Evolutionary conservation across 1,140 invertebrate species (phyloP).

Genomic region (Leptopilina boulardi): DNA sequence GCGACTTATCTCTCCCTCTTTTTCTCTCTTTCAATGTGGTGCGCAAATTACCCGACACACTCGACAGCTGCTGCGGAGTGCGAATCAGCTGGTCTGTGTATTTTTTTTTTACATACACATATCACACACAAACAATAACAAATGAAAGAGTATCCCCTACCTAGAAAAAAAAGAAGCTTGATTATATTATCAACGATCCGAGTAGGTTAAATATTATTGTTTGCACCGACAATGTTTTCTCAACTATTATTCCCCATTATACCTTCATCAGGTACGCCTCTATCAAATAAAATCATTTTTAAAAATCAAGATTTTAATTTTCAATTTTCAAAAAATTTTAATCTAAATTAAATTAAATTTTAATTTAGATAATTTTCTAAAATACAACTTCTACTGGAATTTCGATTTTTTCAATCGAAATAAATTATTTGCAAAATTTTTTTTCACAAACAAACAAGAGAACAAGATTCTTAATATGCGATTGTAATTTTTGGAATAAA

Average conservation of each 20-base stretch:
- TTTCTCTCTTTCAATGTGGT: constrained; percentile 38
- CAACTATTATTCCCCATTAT: neutral
- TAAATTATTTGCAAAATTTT: too few relatives aligned
- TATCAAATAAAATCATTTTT: too few relatives aligned
- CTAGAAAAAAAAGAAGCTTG: constrained; percentile 1
- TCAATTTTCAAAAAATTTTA: too few relatives aligned
- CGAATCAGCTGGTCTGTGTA: constrained; percentile 50
- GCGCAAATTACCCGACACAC: constrained; percentile 54
- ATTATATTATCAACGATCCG: constrained; percentile 13
- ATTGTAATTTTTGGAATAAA: neutral
- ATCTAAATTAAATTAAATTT: too few relatives aligned
- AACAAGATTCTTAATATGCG: neutral
- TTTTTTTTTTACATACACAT: neutral
- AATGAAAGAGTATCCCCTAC: neutral
- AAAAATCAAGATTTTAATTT: too few relatives aligned
- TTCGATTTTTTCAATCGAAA: too few relatives aligned
- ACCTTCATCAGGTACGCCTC: neutral
- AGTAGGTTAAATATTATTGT: constrained; percentile 2
- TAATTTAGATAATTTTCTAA: too few relatives aligned
- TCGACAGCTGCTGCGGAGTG: constrained; percentile 53
- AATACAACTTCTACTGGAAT: too few relatives aligned
- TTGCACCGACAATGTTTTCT: neutral
- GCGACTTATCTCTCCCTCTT: constrained; percentile 1
- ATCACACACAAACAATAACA: neutral
- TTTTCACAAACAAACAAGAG: constrained; percentile 1